These are phyloP conservation scores for Blennius ocellaris DNA, from an alignment of 2,113 vertebrate species.

Conservation along the genomic window DNA sequence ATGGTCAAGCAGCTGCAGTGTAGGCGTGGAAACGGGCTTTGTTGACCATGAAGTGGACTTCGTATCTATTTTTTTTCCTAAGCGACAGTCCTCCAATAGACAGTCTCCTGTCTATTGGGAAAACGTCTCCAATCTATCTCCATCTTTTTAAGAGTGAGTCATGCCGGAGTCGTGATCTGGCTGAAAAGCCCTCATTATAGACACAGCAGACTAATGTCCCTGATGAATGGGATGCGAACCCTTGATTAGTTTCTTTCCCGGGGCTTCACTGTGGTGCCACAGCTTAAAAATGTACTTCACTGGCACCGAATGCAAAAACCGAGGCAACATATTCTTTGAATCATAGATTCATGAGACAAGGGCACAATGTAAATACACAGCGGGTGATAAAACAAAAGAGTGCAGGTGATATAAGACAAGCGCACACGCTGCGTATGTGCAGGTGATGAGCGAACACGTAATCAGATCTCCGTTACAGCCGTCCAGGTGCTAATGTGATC, in stretches of 20 bases:
- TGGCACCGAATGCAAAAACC: neutral
- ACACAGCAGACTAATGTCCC: slow-evolving; percentile 15
- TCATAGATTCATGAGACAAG: neutral
- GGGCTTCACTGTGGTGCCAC: too few species aligned
- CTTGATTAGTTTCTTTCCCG: neutral
- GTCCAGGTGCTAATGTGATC: slow-evolving; percentile 4
- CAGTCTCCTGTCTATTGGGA: neutral
- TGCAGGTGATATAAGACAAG: neutral
- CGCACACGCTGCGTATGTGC: neutral
- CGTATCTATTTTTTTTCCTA: slow-evolving; percentile 20
- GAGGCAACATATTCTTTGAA: neutral
- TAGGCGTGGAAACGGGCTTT: slow-evolving; percentile 49
- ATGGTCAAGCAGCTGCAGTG: slow-evolving; percentile 20
- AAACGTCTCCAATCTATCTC: slow-evolving; percentile 4
- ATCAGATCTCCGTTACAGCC: slow-evolving; percentile 12
- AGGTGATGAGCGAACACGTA: slow-evolving; percentile 13
- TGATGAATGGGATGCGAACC: slow-evolving; percentile 9
- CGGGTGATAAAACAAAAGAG: neutral
- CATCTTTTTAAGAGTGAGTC: slow-evolving; percentile 23
- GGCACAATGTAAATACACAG: neutral
- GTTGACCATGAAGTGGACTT: slow-evolving; percentile 28
- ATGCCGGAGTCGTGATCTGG: slow-evolving; percentile 27
- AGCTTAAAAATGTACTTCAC: neutral
- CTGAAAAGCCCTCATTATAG: slow-evolving; percentile 28
- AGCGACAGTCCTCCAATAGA: neutral